Base-by-base conservation (phyloP, 2,797 vertebrate species). In the Cacajao melanocephalus region DNA sequence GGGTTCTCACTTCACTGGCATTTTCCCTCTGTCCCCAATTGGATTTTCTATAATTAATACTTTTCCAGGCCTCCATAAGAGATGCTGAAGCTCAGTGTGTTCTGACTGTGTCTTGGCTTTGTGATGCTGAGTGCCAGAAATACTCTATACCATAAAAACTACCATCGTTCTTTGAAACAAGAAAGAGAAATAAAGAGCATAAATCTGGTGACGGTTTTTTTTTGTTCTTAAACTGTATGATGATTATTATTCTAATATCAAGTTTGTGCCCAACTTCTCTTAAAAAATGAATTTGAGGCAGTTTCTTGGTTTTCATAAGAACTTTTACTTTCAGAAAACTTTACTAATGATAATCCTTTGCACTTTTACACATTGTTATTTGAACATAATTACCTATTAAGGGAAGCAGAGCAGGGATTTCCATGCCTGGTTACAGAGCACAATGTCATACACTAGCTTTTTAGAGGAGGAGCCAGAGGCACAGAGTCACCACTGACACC, bases 161-260 rank as follows among this genome's bases (percentile, higher is more conserved):
- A 8, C 28, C n/a, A 4, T 24, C 30, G 73, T 50, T 75, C 57
- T 75, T 88, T 57, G 78, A 95, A 84, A 46, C 36, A 79, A 90
- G 57, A 33, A 90, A 91, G 61, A 33, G 50, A 70, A 96, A 87
- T 97, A 92, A 96, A 97, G 61, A 94, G 44, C 80, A 83, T 90
- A 72, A 95, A 93, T 83, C 14, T 86, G 24, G 13, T 75, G n/a
- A 50, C 50, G 86, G 1, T 19, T 15, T 76, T n/a, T n/a, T 91
- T 52, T 67, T 87, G 33, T 79, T 82, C 12, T 88, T 82, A 81
- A 90, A 92, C 8, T 48, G 7, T 64, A 61, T 94, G 44, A 46
- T 83, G 46, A 50, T 92, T 19, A 75, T 78, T 28, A 61, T 67
- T 30, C 20, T 75, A 70, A 50, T 82, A 96, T 93, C 24, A 87